A percentile compares a stretch with the other conserved stretches of the same genome.
These are phyloP conservation scores for Oscheius sp. DNA, from an alignment of 2,888 invertebrate species.

Conservation along the genomic window DNA sequence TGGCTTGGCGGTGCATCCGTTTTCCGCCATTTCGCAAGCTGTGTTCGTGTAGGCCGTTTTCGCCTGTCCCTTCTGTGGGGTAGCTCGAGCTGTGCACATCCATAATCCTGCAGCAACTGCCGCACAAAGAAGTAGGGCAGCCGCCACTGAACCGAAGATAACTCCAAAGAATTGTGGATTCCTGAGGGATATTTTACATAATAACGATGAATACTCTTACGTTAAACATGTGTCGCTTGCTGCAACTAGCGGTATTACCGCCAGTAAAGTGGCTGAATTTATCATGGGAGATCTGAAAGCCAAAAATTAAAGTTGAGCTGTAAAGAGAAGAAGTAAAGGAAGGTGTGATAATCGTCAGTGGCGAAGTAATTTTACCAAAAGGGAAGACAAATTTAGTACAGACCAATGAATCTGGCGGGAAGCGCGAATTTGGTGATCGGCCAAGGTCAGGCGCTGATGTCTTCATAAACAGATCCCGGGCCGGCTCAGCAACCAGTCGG, in stretches of 20 bases:
- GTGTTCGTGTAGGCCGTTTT: constrained; percentile 56
- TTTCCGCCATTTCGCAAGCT: constrained; percentile 54
- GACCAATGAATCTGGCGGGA: constrained; percentile 32
- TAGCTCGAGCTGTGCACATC: constrained; percentile 46
- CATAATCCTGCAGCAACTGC: constrained; percentile 59
- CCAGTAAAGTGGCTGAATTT: constrained; percentile 2
- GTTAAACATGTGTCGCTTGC: constrained; percentile 25
- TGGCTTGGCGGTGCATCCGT: constrained; percentile 47
- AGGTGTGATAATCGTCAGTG: constrained; percentile 11
- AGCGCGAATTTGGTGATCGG: constrained; percentile 33
- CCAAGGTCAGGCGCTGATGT: constrained; percentile 35
- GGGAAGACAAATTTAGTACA: constrained; percentile 30
- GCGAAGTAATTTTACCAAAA: background rate
- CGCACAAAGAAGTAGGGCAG: constrained; percentile 63
- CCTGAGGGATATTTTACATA: constrained; percentile 33
- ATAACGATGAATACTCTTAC: background rate
- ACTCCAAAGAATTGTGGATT: constrained; percentile 62
- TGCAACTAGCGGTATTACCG: constrained; percentile 23
- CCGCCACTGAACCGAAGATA: constrained; percentile 69
- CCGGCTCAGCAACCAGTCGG: constrained; percentile 36
- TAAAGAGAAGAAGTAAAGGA: background rate
- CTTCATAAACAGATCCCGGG: constrained; percentile 37
- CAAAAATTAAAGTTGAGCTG: too few relatives aligned
- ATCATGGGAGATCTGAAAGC: background rate
- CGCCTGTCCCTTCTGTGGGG: constrained; percentile 36